phyloP scores from a whole-genome alignment of 1,140 invertebrate genomes.

The Drosophila teissieri region DNA sequence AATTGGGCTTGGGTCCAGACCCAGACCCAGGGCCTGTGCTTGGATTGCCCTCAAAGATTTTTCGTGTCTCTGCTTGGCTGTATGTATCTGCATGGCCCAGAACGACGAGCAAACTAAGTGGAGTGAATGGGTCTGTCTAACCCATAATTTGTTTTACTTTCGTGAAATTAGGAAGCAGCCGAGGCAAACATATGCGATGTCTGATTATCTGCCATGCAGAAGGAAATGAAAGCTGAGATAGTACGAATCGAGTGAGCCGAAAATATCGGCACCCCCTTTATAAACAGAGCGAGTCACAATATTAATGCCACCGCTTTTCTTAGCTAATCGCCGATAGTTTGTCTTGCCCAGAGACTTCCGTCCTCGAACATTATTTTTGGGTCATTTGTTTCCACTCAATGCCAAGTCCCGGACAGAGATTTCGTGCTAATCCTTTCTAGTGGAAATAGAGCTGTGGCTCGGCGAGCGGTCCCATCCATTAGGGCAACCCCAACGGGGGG shows the following conservation, averaged over 20 bases:
- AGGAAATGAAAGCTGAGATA: neutral
- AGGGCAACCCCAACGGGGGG: constrained; percentile 61
- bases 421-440: constrained; percentile 72
- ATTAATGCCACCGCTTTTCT: constrained; percentile 66
- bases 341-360: constrained; percentile 61
- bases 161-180: constrained; percentile 50
- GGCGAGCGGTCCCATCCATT: constrained; percentile 53
- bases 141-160: constrained; percentile 71
- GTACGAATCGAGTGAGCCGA: neutral
- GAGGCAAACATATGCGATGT: constrained; percentile 41
- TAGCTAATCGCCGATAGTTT: constrained; percentile 71
- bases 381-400: constrained; percentile 58
- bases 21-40: neutral
- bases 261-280: constrained; percentile 22
- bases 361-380: constrained; percentile 55
- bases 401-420: constrained; percentile 36
- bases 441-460: constrained; percentile 62
- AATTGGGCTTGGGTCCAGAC: neutral
- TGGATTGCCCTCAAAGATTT: constrained; percentile 46
- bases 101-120: constrained; percentile 24
- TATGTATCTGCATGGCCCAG: constrained; percentile 36
- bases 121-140: constrained; percentile 31
- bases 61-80: constrained; percentile 53
- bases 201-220: constrained; percentile 46
- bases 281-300: constrained; percentile 30